Evolutionary conservation across 2,797 vertebrate species (phyloP).

Genomic region (Coilia nasus): DNA sequence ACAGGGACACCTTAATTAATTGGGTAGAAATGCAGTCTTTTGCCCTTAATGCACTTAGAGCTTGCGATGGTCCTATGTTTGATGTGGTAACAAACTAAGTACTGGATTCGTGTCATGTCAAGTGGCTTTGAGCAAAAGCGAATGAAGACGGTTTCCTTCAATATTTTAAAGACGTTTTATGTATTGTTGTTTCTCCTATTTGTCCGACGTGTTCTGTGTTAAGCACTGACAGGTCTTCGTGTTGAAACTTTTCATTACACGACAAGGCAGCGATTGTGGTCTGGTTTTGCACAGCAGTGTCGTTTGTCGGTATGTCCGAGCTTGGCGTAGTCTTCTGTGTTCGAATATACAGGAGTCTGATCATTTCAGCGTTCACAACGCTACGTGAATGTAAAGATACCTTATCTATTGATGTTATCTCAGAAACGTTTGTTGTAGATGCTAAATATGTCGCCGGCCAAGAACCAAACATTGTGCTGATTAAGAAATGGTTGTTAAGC

Average conservation of each 20-base stretch:
- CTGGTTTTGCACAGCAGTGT: not conserved
- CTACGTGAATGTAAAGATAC: not conserved
- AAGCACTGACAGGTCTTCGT: not conserved
- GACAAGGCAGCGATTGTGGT: not conserved
- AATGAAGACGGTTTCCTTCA: not conserved
- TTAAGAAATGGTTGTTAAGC: constrained; percentile 68
- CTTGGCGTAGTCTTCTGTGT: not conserved
- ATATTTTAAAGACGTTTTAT: not conserved
- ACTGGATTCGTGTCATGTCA: constrained; percentile 60
- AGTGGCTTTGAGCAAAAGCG: constrained; percentile 48
- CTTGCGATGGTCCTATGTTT: constrained; percentile 28
- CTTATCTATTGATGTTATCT: not conserved
- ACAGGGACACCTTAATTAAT: not conserved
- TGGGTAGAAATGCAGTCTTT: not conserved
- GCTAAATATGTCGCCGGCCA: not conserved
- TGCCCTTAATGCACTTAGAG: not conserved
- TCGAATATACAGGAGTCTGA: not conserved
- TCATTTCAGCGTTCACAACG: not conserved
- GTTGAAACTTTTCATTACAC: constrained; percentile 18
- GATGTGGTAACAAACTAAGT: constrained; percentile 52
- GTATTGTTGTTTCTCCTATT: not conserved
- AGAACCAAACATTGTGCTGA: constrained; percentile 53
- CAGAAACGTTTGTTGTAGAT: not conserved
- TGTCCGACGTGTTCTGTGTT: not conserved
- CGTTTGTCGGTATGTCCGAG: not conserved